Evolutionary conservation across 2,797 vertebrate species (phyloP).

Genomic region (Ctenopoma multispine): DNA sequence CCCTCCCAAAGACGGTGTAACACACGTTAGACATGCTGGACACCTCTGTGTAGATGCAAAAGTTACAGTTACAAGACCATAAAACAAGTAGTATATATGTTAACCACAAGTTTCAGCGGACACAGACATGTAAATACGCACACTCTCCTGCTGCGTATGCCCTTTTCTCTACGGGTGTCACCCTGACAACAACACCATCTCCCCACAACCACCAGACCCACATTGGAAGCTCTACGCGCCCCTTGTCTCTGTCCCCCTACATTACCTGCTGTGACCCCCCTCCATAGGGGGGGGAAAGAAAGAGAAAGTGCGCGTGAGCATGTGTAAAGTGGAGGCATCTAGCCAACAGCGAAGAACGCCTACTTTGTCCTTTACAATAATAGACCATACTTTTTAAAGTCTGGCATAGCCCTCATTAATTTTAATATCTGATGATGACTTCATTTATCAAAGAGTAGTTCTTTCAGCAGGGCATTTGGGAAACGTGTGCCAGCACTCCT

Average conservation of each 20-base stretch:
- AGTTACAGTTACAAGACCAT: background rate
- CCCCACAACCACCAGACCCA: constrained; percentile 35
- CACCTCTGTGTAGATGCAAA: constrained; percentile 14
- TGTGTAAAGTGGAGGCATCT: constrained; percentile 1
- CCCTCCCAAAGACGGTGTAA: background rate
- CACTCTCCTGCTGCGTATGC: constrained; percentile 49
- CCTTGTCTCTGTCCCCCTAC: constrained; percentile 64
- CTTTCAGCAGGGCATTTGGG: constrained; percentile 37
- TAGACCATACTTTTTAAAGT: constrained; percentile 54
- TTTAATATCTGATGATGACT: constrained; percentile 61
- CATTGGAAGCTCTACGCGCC: constrained; percentile 44
- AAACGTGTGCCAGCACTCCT: constrained; percentile 12
- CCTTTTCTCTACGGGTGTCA: constrained; percentile 64
- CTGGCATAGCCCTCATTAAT: constrained; percentile 53
- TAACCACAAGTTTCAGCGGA: constrained; percentile 11
- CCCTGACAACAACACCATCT: constrained; percentile 24
- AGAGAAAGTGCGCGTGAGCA: constrained; percentile 10
- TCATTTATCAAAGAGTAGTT: constrained; percentile 56
- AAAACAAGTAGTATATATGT: constrained; percentile 8
- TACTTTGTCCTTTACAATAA: constrained; percentile 69
- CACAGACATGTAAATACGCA: constrained; percentile 19
- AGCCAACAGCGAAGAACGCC: constrained; percentile 49
- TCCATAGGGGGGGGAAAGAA: constrained; percentile 27
- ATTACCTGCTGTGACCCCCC: constrained; percentile 74
- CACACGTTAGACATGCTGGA: background rate